These are phyloP conservation scores for Trisateles emortualis DNA, from an alignment of 2,888 invertebrate species.

Conservation along the genomic window DNA sequence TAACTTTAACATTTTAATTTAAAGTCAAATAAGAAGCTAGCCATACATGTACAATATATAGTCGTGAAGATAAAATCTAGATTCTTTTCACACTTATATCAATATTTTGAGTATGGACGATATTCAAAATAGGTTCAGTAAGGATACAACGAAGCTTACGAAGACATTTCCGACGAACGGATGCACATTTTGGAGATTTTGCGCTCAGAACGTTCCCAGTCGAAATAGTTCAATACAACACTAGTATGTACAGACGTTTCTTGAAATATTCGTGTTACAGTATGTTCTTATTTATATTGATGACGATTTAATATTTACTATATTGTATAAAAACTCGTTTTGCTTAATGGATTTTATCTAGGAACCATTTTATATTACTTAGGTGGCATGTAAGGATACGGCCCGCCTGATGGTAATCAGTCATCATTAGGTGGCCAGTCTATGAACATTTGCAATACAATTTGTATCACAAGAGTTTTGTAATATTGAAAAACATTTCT, in stretches of 20 bases:
- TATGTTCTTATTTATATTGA: slow-evolving; percentile 33
- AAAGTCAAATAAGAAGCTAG: too few species aligned
- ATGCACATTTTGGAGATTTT: slow-evolving; percentile 83
- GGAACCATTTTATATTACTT: too few species aligned
- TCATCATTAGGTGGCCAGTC: too few species aligned
- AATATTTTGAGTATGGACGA: slow-evolving; percentile 51
- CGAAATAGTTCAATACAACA: slow-evolving; percentile 71
- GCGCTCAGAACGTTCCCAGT: slow-evolving; percentile 63
- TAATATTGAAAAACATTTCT: too few species aligned
- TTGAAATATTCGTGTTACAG: slow-evolving; percentile 68
- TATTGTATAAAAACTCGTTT: too few species aligned
- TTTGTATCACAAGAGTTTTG: too few species aligned
- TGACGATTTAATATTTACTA: background rate
- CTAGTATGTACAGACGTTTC: slow-evolving; percentile 57
- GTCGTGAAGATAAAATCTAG: background rate
- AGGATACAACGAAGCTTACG: slow-evolving; percentile 71
- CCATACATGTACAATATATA: too few species aligned
- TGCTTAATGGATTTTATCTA: too few species aligned
- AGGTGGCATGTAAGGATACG: too few species aligned
- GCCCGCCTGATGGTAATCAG: too few species aligned
- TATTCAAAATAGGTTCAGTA: slow-evolving; percentile 73
- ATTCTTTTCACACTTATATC: slow-evolving; percentile 43
- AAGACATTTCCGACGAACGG: slow-evolving; percentile 74
- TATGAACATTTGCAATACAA: too few species aligned
- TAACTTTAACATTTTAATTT: too few species aligned